Conservation (phyloP, 2,113 vertebrate species). For the Oenanthe melanoleuca region DNA sequence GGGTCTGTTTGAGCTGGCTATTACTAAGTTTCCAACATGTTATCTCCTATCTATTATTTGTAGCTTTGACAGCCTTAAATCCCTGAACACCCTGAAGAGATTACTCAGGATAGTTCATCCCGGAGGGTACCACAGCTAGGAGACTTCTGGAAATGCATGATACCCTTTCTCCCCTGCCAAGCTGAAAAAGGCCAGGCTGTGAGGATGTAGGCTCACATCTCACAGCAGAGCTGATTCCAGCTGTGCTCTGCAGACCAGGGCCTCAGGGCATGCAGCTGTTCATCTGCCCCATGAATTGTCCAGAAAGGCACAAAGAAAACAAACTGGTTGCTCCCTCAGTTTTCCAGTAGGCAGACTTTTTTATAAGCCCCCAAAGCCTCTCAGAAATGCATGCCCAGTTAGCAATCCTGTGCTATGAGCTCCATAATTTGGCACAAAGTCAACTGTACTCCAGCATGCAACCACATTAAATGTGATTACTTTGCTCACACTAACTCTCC, state of each 20-base stretch:
- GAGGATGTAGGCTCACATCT: neutral
- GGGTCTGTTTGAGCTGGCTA: neutral
- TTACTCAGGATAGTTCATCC: neutral
- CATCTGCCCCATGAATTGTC: neutral
- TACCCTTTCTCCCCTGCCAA: neutral
- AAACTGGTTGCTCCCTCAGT: neutral
- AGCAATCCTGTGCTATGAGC: accelerated
- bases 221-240: neutral
- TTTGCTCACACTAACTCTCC: neutral
- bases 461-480: conserved; percentile 31
- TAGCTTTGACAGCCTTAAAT: neutral
- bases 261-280: accelerated
- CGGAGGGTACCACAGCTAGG: neutral
- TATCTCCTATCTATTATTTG: neutral
- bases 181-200: accelerated
- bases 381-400: neutral
- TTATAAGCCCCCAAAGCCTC: neutral
- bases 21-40: neutral
- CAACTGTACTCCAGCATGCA: neutral
- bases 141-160: neutral
- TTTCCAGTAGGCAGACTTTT: neutral
- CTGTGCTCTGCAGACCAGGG: neutral
- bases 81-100: neutral
- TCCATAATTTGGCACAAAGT: neutral
- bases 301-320: neutral